phyloP scores from a whole-genome alignment of 1,140 invertebrate species.

The Euwallacea fornicatus region DNA sequence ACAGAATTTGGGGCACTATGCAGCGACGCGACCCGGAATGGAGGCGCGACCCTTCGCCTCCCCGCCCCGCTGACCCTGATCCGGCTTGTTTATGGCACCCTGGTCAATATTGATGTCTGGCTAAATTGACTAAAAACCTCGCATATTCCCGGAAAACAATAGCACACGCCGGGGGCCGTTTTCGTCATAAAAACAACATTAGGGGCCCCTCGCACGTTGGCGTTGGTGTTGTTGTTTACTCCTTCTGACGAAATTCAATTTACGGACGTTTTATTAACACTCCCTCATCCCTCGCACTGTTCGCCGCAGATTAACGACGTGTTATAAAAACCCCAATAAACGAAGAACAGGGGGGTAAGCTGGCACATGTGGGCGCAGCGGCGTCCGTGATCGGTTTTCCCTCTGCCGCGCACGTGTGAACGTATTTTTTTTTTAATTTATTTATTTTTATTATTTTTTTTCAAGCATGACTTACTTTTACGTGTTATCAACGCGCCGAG shows the following conservation, averaged over 20 bases:
- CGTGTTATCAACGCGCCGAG: too few species aligned
- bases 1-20: constrained; percentile 14
- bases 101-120: constrained; percentile 6
- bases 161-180: not conserved
- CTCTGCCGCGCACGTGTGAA: not conserved
- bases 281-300: not conserved
- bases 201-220: not conserved
- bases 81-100: not conserved
- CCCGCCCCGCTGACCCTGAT: not conserved
- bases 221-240: constrained; percentile 13
- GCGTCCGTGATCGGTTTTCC: not conserved
- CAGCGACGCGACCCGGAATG: not conserved
- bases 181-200: constrained; percentile 1
- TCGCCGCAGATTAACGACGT: constrained; percentile 8
- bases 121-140: too few species aligned
- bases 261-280: constrained; percentile 5
- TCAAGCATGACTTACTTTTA: too few species aligned
- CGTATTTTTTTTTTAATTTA: too few species aligned
- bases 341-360: not conserved
- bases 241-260: constrained; percentile 7
- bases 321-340: constrained; percentile 18
- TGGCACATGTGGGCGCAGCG: not conserved
- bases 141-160: too few species aligned
- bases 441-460: too few species aligned
- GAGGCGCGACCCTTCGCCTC: not conserved